Evolutionary conservation across 2,797 vertebrate genomes (phyloP).

Genomic region (Paratrypauchen microcephalus): DNA sequence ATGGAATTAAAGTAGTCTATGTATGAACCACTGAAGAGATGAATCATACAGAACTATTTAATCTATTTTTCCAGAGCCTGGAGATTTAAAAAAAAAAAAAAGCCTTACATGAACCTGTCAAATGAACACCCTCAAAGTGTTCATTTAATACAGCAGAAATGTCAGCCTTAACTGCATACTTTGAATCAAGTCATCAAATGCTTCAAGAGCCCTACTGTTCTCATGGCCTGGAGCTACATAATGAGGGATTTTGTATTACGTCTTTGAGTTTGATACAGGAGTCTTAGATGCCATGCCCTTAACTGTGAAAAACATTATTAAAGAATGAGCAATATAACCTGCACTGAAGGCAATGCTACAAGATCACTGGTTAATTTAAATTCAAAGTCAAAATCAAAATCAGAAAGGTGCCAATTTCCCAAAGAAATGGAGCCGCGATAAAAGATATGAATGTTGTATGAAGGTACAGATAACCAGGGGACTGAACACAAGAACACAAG

Average conservation of each 20-base stretch:
- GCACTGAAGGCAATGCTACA: background rate
- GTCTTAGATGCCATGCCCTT: background rate
- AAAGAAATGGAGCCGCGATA: background rate
- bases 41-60: background rate
- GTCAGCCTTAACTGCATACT: background rate
- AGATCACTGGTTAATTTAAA: background rate
- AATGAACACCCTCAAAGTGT: background rate
- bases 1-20: background rate
- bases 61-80: too few relatives aligned
- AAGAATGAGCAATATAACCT: background rate
- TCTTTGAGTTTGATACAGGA: background rate
- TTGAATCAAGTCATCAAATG: background rate
- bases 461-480: background rate
- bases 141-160: background rate
- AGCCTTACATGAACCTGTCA: background rate
- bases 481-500: background rate
- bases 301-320: background rate
- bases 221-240: background rate
- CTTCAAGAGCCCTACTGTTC: background rate
- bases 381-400: too few relatives aligned
- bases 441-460: slow-evolving; percentile 6
- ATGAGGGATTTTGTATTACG: background rate
- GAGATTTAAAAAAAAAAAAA: background rate
- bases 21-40: background rate
- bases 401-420: background rate